phyloP scores from a whole-genome alignment of 1,140 invertebrate genomes.

The Pteromalus puparum region DNA sequence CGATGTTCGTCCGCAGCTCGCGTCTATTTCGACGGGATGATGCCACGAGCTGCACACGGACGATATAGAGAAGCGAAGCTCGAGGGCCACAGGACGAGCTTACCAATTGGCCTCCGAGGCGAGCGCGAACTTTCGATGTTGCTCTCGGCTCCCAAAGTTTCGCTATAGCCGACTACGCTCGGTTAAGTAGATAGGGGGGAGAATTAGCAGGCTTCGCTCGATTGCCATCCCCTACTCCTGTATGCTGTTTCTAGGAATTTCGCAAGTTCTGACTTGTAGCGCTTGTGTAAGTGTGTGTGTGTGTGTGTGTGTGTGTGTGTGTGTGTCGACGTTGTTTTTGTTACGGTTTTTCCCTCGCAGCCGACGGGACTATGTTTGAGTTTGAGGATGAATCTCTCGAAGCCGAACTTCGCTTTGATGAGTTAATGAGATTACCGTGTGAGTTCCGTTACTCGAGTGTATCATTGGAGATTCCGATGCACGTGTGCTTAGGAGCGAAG shows the following conservation, averaged over 20 bases:
- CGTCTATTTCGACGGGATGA: not conserved
- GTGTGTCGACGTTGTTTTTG: not conserved
- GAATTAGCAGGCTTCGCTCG: not conserved
- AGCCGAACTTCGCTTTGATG: not conserved
- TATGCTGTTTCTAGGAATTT: not conserved
- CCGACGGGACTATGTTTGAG: no score
- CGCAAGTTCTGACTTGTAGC: no score
- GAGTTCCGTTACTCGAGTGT: no score
- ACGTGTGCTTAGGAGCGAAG: no score
- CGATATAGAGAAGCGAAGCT: not conserved
- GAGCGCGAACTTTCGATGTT: slow-evolving; percentile 5
- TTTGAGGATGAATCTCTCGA: not conserved
- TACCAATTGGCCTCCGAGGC: not conserved
- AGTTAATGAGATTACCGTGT: not conserved
- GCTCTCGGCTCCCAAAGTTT: not conserved
- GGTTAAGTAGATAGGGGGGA: not conserved
- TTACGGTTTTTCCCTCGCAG: not conserved
- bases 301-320: no score
- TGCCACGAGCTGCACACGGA: not conserved
- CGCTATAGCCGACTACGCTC: not conserved
- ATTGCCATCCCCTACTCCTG: not conserved
- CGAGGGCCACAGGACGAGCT: not conserved
- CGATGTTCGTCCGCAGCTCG: not conserved
- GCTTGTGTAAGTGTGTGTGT: no score
- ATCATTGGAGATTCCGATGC: no score